Percentiles rank a stretch among this genome's conserved stretches.
These are phyloP conservation scores for Oxyura jamaicensis DNA, from an alignment of 2,113 vertebrate species.

Conservation along the genomic window DNA sequence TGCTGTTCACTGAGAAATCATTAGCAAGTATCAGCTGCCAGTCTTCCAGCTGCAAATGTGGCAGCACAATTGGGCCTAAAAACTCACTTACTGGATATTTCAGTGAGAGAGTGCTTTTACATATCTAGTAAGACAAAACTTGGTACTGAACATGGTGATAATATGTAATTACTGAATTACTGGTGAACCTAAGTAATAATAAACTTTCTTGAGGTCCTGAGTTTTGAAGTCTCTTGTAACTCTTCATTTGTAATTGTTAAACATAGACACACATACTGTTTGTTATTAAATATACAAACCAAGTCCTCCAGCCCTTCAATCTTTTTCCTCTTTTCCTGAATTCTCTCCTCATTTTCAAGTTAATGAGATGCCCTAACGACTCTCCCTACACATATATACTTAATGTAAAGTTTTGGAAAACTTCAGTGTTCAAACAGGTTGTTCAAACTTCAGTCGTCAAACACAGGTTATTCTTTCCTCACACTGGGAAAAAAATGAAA, in stretches of 20 bases:
- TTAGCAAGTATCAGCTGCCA: not conserved
- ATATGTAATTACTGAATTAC: too few relatives aligned
- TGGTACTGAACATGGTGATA: not conserved
- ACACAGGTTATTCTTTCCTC: not conserved
- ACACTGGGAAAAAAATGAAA: not conserved
- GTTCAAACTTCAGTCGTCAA: not conserved
- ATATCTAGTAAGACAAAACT: not conserved
- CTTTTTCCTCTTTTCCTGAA: not conserved
- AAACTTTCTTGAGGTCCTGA: not conserved
- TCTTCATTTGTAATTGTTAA: not conserved
- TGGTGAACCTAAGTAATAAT: not conserved
- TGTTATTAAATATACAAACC: not conserved
- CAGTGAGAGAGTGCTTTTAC: not conserved
- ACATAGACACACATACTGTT: not conserved
- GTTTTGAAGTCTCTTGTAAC: not conserved
- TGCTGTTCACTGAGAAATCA: not conserved
- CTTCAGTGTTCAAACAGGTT: not conserved
- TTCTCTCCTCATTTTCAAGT: not conserved
- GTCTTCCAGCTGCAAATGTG: not conserved
- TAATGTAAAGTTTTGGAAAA: not conserved
- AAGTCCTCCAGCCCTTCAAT: not conserved
- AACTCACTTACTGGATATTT: not conserved
- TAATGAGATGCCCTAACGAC: not conserved
- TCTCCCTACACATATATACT: rapidly evolving
- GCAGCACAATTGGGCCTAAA: not conserved